These are phyloP conservation scores for Sipha flava DNA, from an alignment of 1,140 invertebrate species.

Conservation along the genomic window DNA sequence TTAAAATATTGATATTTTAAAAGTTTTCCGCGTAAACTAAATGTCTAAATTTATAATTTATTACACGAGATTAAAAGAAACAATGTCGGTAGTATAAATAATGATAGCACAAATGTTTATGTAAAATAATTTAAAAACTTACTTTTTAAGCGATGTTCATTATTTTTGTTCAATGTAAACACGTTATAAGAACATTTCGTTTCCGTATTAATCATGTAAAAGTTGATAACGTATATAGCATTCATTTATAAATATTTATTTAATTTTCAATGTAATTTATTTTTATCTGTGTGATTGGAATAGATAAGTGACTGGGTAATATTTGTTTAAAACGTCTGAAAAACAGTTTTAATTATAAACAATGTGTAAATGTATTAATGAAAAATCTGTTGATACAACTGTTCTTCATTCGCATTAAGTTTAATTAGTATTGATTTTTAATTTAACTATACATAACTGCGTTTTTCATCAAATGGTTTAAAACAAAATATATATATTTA, in stretches of 20 bases:
- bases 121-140: not conserved
- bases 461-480: not conserved
- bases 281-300: not conserved
- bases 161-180: not conserved
- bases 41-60: not conserved
- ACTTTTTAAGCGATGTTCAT: not conserved
- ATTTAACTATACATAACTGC: no score
- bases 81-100: not conserved
- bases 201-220: not conserved
- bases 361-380: no score
- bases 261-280: no score
- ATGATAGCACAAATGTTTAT: not conserved
- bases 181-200: not conserved
- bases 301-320: not conserved
- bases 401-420: not conserved
- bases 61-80: not conserved
- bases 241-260: not conserved
- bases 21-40: not conserved
- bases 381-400: not conserved
- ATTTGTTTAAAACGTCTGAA: not conserved
- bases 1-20: no score
- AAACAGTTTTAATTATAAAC: not conserved
- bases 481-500: not conserved
- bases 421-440: no score
- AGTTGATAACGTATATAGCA: not conserved